A percentile compares a stretch with the other conserved stretches of the same genome.
phyloP scores from a whole-genome alignment of 2,113 vertebrate genomes.

The Oceanites oceanicus region DNA sequence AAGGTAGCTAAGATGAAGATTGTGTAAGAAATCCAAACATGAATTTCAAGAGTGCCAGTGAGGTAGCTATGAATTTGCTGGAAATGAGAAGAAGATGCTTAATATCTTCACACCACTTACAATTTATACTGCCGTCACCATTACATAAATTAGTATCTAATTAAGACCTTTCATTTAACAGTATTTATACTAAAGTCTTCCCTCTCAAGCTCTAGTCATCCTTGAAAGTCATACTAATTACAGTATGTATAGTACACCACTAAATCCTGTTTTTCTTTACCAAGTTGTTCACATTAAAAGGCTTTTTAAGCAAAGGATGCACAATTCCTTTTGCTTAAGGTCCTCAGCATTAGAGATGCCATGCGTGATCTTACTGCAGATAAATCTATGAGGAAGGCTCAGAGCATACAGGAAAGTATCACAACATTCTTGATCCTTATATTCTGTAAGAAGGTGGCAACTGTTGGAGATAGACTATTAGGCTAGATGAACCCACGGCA shows the following conservation, averaged over 20 bases:
- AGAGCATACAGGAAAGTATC: neutral
- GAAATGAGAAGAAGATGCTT: neutral
- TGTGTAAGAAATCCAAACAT: slow-evolving; percentile 82
- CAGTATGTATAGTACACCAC: too few relatives aligned
- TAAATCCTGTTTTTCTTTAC: neutral
- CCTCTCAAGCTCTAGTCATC: neutral
- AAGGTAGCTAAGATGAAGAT: slow-evolving; percentile 82
- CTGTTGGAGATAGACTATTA: neutral
- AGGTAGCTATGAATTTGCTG: slow-evolving; percentile 88
- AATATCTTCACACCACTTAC: neutral
- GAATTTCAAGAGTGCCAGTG: slow-evolving; percentile 81
- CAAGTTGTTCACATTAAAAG: neutral
- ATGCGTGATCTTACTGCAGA: neutral
- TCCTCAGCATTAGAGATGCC: neutral
- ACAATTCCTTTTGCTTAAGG: neutral
- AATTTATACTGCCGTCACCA: neutral
- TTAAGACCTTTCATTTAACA: neutral
- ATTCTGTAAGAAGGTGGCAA: neutral
- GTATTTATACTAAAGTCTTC: neutral
- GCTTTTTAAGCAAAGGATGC: neutral
- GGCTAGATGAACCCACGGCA: neutral
- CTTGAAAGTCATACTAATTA: neutral
- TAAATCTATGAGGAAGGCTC: neutral
- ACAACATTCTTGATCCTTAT: neutral
- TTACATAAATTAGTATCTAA: neutral